Evolutionary conservation across 1,140 invertebrate genomes (phyloP), one percentile per base, ranked within the genome.

Genomic region (silkworm (Bombyx mori)): DNA sequence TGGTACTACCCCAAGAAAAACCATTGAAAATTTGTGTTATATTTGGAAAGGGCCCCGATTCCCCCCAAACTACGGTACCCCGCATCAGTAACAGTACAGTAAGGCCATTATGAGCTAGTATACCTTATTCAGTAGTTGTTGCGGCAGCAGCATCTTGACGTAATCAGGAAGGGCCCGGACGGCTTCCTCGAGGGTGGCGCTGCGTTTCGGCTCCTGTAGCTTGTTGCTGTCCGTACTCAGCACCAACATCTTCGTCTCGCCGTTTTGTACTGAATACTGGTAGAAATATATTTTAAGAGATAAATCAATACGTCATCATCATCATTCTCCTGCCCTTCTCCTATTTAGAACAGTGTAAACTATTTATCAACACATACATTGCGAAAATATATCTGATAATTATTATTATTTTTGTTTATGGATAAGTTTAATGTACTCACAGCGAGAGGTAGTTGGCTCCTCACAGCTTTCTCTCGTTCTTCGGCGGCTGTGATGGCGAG

Each of bases 241-340:
- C 42, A 88, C 76, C 51, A 86, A 55, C 77, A 86, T 84, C 59
- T 85, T 86, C 42, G 79, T 82, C 56, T 83, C 80, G 56, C 82
- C 85, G 54, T 84, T 80, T 75, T 83, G 77, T 64, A 86, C 72
- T 43, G 79, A 77, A 58, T 78, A 86, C 83, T 84, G 73, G 12
- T 18, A 18, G 12, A 18, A 18, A 18, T 18, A 18, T 18, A 18
- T 18, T 18, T 18, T 18, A 18, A 18, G 12, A 18, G 12, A 18
- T 18, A 18, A 18, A 18, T 18, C 12, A 18, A 18, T 18, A 18
- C 12, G 12, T 18, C 12, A 18, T 18, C 12, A 18, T 18, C 12
- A 18, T 18, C 12, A 18, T 18, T 18, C 12, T 18, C 12, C 12
- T 18, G 12, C 12, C 12, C 12, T 18, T 18, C 12, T 18, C 12